phyloP scores from a whole-genome alignment of 2,113 vertebrate species.

The Dicaeum eximium region DNA sequence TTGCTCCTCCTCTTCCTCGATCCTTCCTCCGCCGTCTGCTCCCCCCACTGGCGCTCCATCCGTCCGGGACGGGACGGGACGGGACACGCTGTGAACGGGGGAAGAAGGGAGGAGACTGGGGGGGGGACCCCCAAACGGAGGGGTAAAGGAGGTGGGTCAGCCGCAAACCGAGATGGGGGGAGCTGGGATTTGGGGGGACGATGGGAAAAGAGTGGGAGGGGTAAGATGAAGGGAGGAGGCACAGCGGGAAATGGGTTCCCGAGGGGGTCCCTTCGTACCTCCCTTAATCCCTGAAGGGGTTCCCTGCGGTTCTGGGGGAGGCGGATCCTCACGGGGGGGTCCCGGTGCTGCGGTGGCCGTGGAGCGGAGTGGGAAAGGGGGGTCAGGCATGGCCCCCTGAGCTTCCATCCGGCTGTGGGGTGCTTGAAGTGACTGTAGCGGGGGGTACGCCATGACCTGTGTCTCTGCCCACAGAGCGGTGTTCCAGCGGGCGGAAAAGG shows the following conservation, averaged over 20 bases:
- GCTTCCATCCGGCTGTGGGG: not conserved
- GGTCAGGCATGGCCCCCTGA: not conserved
- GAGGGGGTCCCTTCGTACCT: not conserved
- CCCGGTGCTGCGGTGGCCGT: not conserved
- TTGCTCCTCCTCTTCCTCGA: not conserved
- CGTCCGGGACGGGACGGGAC: not conserved
- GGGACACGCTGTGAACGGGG: not conserved
- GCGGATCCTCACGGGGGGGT: not conserved
- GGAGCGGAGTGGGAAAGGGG: not conserved
- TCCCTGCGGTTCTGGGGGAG: not conserved
- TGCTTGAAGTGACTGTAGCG: not conserved
- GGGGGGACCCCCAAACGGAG: not conserved
- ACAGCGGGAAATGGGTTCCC: not conserved
- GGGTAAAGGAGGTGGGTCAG: not conserved
- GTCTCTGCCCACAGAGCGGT: not conserved
- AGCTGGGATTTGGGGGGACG: not conserved
- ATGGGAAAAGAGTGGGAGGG: not conserved
- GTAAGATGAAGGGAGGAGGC: not conserved
- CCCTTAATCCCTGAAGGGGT: not conserved
- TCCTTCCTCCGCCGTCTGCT: not conserved
- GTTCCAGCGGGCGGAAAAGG: not conserved
- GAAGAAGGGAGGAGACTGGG: not conserved
- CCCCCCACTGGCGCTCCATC: accelerated
- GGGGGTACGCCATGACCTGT: no score
- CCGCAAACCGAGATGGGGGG: not conserved